A percentile compares a stretch with the other conserved stretches of the same genome.
Conservation (phyloP, 2,888 invertebrate genomes). For the Drosophila multiciliata region DNA sequence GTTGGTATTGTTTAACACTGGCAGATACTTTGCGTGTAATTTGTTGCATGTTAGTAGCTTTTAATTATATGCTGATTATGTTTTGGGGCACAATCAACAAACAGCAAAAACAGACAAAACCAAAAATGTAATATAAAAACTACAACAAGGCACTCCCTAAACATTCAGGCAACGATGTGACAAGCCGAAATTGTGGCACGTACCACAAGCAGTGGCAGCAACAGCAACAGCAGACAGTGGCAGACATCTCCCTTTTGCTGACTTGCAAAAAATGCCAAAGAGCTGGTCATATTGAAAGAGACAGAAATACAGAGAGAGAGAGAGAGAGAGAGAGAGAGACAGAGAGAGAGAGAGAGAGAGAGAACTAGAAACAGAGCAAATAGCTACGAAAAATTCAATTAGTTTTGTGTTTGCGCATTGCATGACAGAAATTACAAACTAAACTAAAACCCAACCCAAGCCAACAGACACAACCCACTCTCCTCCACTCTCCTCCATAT, state of each 20-base stretch:
- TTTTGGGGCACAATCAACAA: constrained; percentile 61
- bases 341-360: neutral
- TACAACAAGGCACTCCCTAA: constrained; percentile 27
- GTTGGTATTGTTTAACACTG: constrained; percentile 50
- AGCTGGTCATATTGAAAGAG: constrained; percentile 16
- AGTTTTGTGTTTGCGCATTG: constrained; percentile 80
- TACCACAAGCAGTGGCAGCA: constrained; percentile 44
- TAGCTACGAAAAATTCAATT: constrained; percentile 72
- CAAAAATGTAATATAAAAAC: constrained; percentile 20
- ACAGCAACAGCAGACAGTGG: constrained; percentile 42
- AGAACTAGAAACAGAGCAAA: constrained; percentile 10
- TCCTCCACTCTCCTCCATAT: neutral
- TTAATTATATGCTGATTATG: constrained; percentile 80
- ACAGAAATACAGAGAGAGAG: neutral
- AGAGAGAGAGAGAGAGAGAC: neutral
- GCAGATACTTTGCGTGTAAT: constrained; percentile 73
- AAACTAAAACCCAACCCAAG: neutral
- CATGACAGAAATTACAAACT: constrained; percentile 71
- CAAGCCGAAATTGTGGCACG: constrained; percentile 74
- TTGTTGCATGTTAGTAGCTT: constrained; percentile 77
- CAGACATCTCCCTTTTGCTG: constrained; percentile 54
- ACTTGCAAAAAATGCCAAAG: constrained; percentile 70
- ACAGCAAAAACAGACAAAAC: constrained; percentile 13
- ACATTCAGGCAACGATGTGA: constrained; percentile 45
- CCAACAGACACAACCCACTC: neutral